Base-by-base conservation (phyloP, 2,888 invertebrate genomes). In the Drosophila anomelani region DNA sequence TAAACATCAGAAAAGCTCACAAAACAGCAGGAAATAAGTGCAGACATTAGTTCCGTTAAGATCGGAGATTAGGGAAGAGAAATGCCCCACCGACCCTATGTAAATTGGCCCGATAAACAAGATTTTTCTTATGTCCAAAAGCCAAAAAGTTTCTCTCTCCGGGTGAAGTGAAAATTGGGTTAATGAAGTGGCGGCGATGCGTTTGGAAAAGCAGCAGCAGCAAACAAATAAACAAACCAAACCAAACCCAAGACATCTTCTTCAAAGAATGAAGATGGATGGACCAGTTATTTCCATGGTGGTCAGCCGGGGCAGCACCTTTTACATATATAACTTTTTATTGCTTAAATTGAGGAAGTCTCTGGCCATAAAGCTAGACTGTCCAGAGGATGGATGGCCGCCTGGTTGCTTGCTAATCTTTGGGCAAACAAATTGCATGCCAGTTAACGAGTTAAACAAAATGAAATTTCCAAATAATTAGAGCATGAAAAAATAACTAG, bases 401-500 rank as follows among this genome's bases (percentile, higher is more conserved):
- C 15, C 15, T 15, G 46, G 34, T 10, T 44, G 23, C 44, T 20
- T 53, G 39, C 46, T 13, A 49, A 58, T 66, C 72, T 75, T 67
- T 75, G 57, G 75, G 49, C 74, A 63, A 67, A 51, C 68, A 77
- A 77, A 64, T 77, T 66, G 77, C 78, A 75, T 77, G 77, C 70
- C 54, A 70, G 64, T 44, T 69, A 77, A 77, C 73, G 68, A 79
- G 68, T 55, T 47, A 70, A 62, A 63, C 53, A 62, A 70, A 64
- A 57, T 62, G 62, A 78, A 82, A 85, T 85, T 85, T 85, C 85
- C 89, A 85, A 85, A 85, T 85, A 85, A 85, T 85, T 85, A 85
- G 85, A 85, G 85, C 85, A 80, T 85, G 89, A 87, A 89, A 88
- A 86, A 88, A 86, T 84, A 84, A 86, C 80, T 70, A 75, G 88